Conservation (phyloP, 2,113 vertebrate species). For the Percopsis transmontana region DNA sequence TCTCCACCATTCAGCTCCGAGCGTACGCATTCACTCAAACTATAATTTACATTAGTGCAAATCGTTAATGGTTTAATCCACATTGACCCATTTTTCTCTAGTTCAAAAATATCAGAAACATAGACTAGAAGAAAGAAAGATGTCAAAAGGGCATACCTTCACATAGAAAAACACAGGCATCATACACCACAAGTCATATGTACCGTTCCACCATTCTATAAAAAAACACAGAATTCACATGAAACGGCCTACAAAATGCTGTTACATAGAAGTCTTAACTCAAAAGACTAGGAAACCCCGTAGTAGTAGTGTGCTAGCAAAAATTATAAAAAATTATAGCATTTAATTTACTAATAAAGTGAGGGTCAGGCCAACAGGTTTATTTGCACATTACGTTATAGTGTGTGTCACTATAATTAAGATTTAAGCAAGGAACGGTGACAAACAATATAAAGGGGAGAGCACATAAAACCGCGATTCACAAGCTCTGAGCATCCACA, state of each 20-base stretch:
- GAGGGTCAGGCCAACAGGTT: neutral
- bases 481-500: too few relatives aligned
- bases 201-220: neutral
- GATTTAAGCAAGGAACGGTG: too few relatives aligned
- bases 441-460: too few relatives aligned
- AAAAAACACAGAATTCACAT: neutral
- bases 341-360: neutral
- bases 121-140: too few relatives aligned
- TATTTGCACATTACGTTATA: neutral
- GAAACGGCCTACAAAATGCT: neutral
- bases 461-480: neutral
- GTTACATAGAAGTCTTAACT: neutral
- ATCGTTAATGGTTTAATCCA: too few relatives aligned
- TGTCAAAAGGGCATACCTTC: too few relatives aligned
- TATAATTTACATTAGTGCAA: too few relatives aligned
- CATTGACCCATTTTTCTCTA: too few relatives aligned
- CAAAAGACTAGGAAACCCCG: neutral
- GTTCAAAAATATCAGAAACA: too few relatives aligned
- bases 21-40: too few relatives aligned
- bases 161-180: too few relatives aligned
- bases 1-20: too few relatives aligned
- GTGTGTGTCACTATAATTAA: neutral
- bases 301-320: neutral
- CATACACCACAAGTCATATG: neutral
- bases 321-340: neutral